Evolutionary conservation across 1,140 invertebrate genomes (phyloP).

Genomic region (Paramacrobiotus metropolitanus): DNA sequence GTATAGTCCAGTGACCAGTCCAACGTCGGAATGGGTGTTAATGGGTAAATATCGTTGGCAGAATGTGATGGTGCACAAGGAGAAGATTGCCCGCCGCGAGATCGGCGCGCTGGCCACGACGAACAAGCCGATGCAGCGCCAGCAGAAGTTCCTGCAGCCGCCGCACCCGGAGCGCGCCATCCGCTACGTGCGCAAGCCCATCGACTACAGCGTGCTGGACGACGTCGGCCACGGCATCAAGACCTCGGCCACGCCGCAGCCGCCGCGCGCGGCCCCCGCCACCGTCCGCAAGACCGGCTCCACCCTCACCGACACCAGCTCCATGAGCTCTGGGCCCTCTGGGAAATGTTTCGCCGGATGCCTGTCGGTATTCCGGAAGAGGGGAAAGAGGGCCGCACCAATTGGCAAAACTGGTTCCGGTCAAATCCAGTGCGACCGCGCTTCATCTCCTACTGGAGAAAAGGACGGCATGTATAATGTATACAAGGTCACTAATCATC

Average conservation of each 20-base stretch:
- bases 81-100: slow-evolving; percentile 85
- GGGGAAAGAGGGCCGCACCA: too few relatives aligned
- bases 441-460: too few relatives aligned
- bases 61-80: slow-evolving; percentile 93
- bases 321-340: not conserved
- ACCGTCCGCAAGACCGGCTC: not conserved
- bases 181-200: slow-evolving; percentile 83
- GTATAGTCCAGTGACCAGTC: too few relatives aligned
- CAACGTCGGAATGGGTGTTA: too few relatives aligned
- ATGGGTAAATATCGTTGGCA: too few relatives aligned
- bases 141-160: slow-evolving; percentile 88
- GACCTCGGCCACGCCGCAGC: slow-evolving; percentile 25
- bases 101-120: slow-evolving; percentile 74
- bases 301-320: slow-evolving; percentile 11
- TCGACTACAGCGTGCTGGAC: slow-evolving; percentile 82
- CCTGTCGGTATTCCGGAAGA: too few relatives aligned
- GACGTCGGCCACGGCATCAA: slow-evolving; percentile 76
- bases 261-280: not conserved
- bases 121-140: slow-evolving; percentile 71
- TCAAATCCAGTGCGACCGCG: too few relatives aligned
- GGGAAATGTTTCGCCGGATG: not conserved
- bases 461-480: too few relatives aligned
- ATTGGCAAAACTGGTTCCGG: too few relatives aligned
- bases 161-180: slow-evolving; percentile 88
- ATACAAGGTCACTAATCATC: too few relatives aligned